Percentiles rank a stretch among this genome's conserved stretches.
Evolutionary conservation across 2,797 vertebrate genomes (phyloP).

Genomic region (Cheirogaleus major): DNA sequence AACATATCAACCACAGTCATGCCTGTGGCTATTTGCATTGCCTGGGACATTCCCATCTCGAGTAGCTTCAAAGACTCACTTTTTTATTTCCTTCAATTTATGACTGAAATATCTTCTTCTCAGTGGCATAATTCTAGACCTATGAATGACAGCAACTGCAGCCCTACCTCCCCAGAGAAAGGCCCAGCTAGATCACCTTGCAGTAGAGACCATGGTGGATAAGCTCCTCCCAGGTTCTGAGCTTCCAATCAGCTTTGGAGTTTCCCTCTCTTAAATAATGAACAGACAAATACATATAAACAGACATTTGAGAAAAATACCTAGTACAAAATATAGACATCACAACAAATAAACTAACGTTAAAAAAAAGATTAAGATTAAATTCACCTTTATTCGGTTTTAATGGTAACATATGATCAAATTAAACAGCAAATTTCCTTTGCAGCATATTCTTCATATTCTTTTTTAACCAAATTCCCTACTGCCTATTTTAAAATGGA

Average conservation of each 20-base stretch:
- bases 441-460: background rate
- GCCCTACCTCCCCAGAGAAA: background rate
- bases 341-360: background rate
- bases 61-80: background rate
- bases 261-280: background rate
- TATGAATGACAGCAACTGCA: background rate
- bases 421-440: background rate
- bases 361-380: background rate
- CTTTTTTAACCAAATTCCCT: slow-evolving; percentile 1
- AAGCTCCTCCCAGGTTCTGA: background rate
- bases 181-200: background rate
- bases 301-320: background rate
- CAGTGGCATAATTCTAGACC: background rate
- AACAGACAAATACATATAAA: background rate
- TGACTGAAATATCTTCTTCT: background rate
- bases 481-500: background rate
- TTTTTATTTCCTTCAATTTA: background rate
- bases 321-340: background rate
- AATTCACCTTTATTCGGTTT: background rate
- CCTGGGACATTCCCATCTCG: background rate
- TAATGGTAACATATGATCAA: background rate
- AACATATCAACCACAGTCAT: background rate
- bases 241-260: background rate
- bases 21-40: background rate
- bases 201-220: background rate